A percentile compares a stretch with the other conserved stretches of the same genome.
Evolutionary conservation across 2,888 invertebrate species (phyloP).

Genomic region (Clivina fossor): DNA sequence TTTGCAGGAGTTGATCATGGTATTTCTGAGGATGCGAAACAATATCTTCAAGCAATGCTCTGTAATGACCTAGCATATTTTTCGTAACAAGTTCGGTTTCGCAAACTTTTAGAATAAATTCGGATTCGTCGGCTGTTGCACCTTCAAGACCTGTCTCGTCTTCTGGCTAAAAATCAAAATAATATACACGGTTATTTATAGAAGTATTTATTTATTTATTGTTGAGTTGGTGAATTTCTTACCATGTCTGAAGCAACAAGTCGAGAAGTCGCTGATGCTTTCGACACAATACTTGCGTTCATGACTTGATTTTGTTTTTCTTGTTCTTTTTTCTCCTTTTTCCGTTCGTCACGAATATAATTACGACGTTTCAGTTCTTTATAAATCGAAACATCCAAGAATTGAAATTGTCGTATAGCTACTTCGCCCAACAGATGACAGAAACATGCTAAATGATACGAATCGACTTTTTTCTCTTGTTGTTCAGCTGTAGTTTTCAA

Average conservation of each 20-base stretch:
- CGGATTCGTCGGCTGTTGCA: constrained; percentile 86
- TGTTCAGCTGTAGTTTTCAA: constrained; percentile 30
- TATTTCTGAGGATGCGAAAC: constrained; percentile 66
- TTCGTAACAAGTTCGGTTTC: constrained; percentile 62
- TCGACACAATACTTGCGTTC: constrained; percentile 33
- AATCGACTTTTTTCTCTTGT: constrained; percentile 36
- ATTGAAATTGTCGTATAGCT: constrained; percentile 76
- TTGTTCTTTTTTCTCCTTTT: constrained; percentile 54
- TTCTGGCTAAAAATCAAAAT: constrained; percentile 45
- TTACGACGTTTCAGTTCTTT: constrained; percentile 76
- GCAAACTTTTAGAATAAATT: constrained; percentile 74
- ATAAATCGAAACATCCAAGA: constrained; percentile 80
- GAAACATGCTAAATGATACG: constrained; percentile 37
- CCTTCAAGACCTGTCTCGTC: constrained; percentile 78
- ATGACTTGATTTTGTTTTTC: constrained; percentile 45
- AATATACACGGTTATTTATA: constrained; percentile 9
- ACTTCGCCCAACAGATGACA: constrained; percentile 69
- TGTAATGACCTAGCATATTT: constrained; percentile 58
- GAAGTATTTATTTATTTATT: constrained; percentile 30
- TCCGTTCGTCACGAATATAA: constrained; percentile 46
- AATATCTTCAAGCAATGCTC: constrained; percentile 59
- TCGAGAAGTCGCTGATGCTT: constrained; percentile 18
- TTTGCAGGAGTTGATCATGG: constrained; percentile 60
- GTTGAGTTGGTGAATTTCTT: no score
- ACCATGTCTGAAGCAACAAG: constrained; percentile 12